Conservation (phyloP, 1,140 invertebrate species). For the Aphelenchoides fujianensis region DNA sequence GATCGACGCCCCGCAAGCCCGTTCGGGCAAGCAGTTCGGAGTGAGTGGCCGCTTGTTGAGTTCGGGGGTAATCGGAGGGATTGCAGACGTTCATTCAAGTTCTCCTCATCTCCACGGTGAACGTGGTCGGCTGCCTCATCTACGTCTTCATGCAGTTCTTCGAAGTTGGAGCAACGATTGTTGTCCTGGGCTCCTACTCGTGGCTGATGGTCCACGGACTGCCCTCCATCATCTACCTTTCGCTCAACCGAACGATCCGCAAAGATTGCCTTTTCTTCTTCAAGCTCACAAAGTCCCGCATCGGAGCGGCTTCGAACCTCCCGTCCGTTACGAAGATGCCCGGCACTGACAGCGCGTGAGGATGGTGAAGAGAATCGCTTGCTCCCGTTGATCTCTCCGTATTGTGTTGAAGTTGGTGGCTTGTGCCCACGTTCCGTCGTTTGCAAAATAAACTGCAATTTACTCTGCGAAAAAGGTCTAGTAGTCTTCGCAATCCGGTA, state of each 20-base stretch:
- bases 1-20: not conserved
- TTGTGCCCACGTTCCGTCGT: no score
- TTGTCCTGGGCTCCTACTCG: not conserved
- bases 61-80: no score
- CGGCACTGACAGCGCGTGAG: no score
- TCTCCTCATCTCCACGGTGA: not conserved
- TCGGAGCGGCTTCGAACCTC: not conserved
- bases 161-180: not conserved
- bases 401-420: no score
- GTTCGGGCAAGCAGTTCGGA: not conserved
- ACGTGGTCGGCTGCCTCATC: not conserved
- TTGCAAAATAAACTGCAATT: no score
- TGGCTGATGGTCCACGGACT: slow-evolving; percentile 12
- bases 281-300: not conserved
- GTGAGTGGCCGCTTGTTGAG: no score
- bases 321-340: not conserved
- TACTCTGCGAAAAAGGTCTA: no score
- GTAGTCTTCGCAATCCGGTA: no score
- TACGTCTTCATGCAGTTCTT: slow-evolving; percentile 10
- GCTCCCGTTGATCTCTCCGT: no score
- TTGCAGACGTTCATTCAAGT: slow-evolving; percentile 7
- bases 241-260: not conserved
- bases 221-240: not conserved
- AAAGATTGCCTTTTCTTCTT: not conserved
- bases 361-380: no score